Evolutionary conservation across 1,140 invertebrate species (phyloP).

Genomic region (Drosophila sproati): DNA sequence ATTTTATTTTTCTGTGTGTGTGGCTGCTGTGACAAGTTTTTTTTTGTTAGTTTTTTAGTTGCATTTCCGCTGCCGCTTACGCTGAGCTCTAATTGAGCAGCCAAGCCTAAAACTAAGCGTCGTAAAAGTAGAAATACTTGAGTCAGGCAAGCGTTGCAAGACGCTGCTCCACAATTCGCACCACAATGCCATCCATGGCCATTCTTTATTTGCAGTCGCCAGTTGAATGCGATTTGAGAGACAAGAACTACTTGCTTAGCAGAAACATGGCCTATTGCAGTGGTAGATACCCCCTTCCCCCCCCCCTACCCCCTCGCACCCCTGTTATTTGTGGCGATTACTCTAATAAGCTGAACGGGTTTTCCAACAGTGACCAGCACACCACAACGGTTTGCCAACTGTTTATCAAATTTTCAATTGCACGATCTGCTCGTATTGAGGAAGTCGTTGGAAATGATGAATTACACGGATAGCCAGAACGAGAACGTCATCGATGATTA

Average conservation of each 20-base stretch:
- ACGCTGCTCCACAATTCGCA: background rate
- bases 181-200: conserved; percentile 11
- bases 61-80: conserved; percentile 14
- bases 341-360: conserved; percentile 3
- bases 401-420: conserved; percentile 63
- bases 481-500: background rate
- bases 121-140: conserved; percentile 31
- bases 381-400: conserved; percentile 61
- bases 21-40: conserved; percentile 24
- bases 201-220: conserved; percentile 42
- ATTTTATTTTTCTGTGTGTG: too few relatives aligned
- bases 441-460: conserved; percentile 63
- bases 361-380: conserved; percentile 47
- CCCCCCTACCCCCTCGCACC: background rate
- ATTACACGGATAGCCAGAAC: background rate
- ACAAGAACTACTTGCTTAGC: conserved; percentile 25
- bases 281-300: conserved; percentile 43
- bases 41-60: background rate
- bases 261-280: conserved; percentile 60
- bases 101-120: conserved; percentile 30
- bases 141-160: conserved; percentile 51
- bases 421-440: conserved; percentile 58
- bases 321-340: background rate
- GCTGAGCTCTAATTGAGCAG: conserved; percentile 56
- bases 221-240: conserved; percentile 19